These are phyloP conservation scores for Holcopasites calliopsidis DNA, from an alignment of 1,140 invertebrate genomes.

Conservation along the genomic window DNA sequence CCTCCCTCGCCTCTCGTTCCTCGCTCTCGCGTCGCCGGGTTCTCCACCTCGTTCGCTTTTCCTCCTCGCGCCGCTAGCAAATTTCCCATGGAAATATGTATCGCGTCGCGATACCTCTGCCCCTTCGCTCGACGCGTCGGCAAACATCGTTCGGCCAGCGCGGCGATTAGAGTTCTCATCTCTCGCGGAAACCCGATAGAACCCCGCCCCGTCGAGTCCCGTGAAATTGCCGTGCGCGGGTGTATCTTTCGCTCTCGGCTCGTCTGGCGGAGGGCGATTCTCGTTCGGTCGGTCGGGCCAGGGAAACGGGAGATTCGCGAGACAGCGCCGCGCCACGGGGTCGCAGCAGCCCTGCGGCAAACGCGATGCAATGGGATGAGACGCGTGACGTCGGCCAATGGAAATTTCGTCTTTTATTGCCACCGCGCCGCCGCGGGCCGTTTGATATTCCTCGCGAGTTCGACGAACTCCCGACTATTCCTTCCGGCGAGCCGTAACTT, in stretches of 20 bases:
- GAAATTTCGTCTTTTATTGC: constrained; percentile 50
- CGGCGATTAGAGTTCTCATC: background rate
- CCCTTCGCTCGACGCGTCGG: background rate
- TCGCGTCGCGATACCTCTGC: background rate
- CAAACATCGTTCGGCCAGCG: background rate
- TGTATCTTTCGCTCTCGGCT: background rate
- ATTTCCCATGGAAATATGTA: background rate
- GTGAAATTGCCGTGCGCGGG: too few relatives aligned
- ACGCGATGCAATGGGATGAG: constrained; percentile 4
- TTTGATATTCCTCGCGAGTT: constrained; percentile 50
- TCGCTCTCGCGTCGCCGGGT: background rate
- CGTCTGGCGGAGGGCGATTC: background rate
- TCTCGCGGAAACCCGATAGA: too few relatives aligned
- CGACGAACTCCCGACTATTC: background rate
- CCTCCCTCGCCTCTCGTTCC: background rate
- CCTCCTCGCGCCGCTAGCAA: background rate
- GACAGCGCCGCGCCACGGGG: too few relatives aligned
- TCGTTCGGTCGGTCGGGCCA: background rate
- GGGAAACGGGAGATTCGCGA: too few relatives aligned
- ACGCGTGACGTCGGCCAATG: constrained; percentile 50
- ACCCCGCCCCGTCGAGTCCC: too few relatives aligned
- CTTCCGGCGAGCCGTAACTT: background rate
- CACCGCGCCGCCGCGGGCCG: constrained; percentile 9
- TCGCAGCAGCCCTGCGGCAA: background rate
- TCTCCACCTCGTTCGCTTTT: background rate